Conservation (phyloP, 2,797 vertebrate genomes). For the Poeciliopsis turneri region DNA sequence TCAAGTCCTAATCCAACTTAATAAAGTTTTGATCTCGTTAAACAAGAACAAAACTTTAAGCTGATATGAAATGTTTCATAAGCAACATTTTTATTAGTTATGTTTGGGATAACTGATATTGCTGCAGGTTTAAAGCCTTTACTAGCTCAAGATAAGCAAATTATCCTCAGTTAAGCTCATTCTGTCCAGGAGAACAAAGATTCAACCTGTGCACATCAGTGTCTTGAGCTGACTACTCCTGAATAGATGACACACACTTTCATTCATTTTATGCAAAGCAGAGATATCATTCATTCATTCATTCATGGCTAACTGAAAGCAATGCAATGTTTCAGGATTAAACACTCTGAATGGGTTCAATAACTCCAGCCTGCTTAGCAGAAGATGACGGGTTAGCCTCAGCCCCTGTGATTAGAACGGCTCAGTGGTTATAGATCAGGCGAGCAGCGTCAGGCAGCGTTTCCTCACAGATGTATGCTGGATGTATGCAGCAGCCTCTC, state of each 20-base stretch:
- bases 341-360: slow-evolving; percentile 16
- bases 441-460: slow-evolving; percentile 5
- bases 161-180: no score
- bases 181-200: no score
- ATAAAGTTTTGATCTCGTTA: background rate
- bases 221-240: background rate
- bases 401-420: slow-evolving; percentile 25
- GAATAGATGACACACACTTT: background rate
- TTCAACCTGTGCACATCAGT: slow-evolving; percentile 9
- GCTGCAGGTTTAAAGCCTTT: background rate
- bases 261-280: background rate
- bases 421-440: slow-evolving; percentile 14
- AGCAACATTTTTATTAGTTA: background rate
- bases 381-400: slow-evolving; percentile 29
- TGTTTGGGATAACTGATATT: background rate
- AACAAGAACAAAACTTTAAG: background rate
- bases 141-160: background rate
- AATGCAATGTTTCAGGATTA: slow-evolving; percentile 11
- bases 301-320: background rate
- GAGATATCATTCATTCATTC: background rate
- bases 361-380: slow-evolving; percentile 23
- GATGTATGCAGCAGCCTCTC: background rate
- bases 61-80: background rate
- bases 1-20: background rate
- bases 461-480: background rate